These are phyloP conservation scores for Cynocephalus volans DNA, from an alignment of 2,113 vertebrate genomes.

Conservation along the genomic window DNA sequence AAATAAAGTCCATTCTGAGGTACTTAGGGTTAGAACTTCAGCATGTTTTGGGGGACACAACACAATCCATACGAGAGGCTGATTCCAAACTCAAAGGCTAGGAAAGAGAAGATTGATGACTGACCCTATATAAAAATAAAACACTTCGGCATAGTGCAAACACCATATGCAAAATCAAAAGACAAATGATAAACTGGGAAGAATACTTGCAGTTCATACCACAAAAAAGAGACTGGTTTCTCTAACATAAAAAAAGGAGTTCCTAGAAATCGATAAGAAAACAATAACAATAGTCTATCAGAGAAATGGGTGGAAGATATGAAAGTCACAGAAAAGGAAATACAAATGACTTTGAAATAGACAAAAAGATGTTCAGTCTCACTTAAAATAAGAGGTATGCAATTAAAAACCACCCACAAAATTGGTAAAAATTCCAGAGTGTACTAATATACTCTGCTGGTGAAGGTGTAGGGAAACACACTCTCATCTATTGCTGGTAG, in stretches of 20 bases:
- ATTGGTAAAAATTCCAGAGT: background rate
- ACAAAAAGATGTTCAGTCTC: background rate
- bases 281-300: background rate
- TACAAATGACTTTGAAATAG: background rate
- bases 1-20: background rate
- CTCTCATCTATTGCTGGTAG: background rate
- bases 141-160: background rate
- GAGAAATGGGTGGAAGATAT: background rate
- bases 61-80: background rate
- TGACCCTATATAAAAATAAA: background rate
- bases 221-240: background rate
- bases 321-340: background rate
- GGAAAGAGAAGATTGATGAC: background rate
- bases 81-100: background rate
- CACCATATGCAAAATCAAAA: background rate
- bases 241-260: background rate
- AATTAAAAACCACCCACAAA: background rate
- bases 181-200: too few relatives aligned
- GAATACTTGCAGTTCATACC: background rate
- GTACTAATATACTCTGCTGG: background rate
- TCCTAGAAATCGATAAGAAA: background rate
- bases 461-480: background rate
- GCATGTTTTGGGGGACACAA: background rate
- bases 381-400: background rate
- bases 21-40: background rate